A percentile compares a stretch with the other conserved stretches of the same genome.
Conservation (phyloP, 2,797 vertebrate genomes). For the Strix occidentalis region DNA sequence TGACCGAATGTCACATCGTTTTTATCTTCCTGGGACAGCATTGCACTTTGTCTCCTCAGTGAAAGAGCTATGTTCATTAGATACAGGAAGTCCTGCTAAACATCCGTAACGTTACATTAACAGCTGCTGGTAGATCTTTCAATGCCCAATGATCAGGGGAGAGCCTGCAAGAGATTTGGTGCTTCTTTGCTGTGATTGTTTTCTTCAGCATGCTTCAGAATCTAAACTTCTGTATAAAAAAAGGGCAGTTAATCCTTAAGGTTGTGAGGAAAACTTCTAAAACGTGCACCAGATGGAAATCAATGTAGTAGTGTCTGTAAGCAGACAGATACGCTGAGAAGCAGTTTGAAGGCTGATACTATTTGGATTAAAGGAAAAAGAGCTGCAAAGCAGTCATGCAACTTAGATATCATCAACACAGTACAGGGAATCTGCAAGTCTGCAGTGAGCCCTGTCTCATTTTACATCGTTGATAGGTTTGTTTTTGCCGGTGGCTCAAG, state of each 20-base stretch:
- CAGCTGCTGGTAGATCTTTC: slow-evolving; percentile 51
- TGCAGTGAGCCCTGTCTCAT: neutral
- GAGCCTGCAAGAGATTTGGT: slow-evolving; percentile 13
- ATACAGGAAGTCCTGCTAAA: slow-evolving; percentile 64
- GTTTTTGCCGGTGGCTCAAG: slow-evolving; percentile 5
- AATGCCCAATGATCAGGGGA: slow-evolving; percentile 7
- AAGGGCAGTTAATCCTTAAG: neutral
- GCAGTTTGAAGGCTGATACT: neutral
- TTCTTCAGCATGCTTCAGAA: neutral
- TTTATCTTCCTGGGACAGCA: slow-evolving; percentile 53
- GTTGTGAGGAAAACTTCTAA: slow-evolving; percentile 8
- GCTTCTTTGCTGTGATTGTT: slow-evolving; percentile 55
- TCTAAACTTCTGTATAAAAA: neutral
- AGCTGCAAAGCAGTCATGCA: neutral
- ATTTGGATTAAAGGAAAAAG: neutral
- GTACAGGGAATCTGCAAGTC: neutral
- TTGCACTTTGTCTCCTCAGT: slow-evolving; percentile 40
- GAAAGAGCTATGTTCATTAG: slow-evolving; percentile 58
- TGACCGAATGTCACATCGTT: slow-evolving; percentile 45
- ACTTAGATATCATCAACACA: neutral
- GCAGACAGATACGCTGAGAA: neutral
- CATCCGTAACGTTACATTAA: slow-evolving; percentile 33
- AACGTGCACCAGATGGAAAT: slow-evolving; percentile 36
- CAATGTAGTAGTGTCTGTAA: slow-evolving; percentile 31
- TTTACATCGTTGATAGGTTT: neutral